Evolutionary conservation across 1,140 invertebrate genomes (phyloP).

Genomic region (Trichoplusia ni): DNA sequence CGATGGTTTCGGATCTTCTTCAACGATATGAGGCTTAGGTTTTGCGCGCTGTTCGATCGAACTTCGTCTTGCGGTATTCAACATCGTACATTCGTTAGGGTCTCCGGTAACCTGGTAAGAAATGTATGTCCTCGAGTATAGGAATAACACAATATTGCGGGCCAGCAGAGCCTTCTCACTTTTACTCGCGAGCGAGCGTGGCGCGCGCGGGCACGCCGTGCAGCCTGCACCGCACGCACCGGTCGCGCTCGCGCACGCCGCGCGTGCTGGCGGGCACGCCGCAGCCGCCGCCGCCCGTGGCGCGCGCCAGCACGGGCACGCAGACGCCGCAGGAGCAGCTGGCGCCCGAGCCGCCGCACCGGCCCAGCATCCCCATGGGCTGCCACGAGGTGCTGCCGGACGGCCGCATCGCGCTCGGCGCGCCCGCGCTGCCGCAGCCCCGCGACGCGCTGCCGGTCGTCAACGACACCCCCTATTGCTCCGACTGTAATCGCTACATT

Average conservation of each 20-base stretch:
- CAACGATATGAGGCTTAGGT: background rate
- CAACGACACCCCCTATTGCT: conserved; percentile 85
- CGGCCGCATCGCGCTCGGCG: conserved; percentile 66
- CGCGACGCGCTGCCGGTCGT: conserved; percentile 58
- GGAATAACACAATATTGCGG: conserved; percentile 52
- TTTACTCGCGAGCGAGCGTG: conserved; percentile 76
- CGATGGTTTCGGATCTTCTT: background rate
- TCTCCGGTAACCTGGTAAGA: conserved; percentile 1
- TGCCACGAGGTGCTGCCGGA: conserved; percentile 69
- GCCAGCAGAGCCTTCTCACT: conserved; percentile 72
- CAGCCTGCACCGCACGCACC: conserved; percentile 57
- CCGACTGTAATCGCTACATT: conserved; percentile 88
- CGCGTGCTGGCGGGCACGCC: conserved; percentile 39
- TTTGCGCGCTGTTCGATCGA: background rate
- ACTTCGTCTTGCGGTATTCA: too few species aligned
- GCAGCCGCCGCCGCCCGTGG: conserved; percentile 35
- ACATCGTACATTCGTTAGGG: too few species aligned
- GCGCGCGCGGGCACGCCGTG: conserved; percentile 67
- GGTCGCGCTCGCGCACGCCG: conserved; percentile 55
- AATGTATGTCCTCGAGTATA: background rate
- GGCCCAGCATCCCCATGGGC: conserved; percentile 78
- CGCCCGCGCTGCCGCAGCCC: conserved; percentile 57
- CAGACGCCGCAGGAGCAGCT: conserved; percentile 54
- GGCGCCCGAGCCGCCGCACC: conserved; percentile 65
- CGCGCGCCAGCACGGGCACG: conserved; percentile 47